These are phyloP conservation scores for Patiria miniata DNA, from an alignment of 35 echinoderm and acorn worm species.

Conservation along the genomic window DNA sequence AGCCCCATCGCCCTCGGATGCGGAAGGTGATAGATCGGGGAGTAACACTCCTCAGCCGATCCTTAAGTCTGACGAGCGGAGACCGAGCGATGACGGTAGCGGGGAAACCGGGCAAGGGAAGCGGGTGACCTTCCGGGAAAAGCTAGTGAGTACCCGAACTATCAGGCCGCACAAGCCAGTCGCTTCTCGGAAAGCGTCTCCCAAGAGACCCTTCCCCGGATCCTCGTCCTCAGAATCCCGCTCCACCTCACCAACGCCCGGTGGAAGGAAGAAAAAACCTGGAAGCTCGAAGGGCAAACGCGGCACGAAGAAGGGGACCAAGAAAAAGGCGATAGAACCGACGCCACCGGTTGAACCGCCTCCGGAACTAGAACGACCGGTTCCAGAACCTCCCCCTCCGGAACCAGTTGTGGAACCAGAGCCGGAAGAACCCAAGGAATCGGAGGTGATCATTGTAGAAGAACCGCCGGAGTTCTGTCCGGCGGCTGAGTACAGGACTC, in stretches of 20 bases:
- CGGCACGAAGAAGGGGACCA: not conserved
- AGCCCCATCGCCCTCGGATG: not conserved
- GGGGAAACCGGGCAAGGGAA: slow-evolving; percentile 4
- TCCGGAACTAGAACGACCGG: not conserved
- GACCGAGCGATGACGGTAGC: not conserved
- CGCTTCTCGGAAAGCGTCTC: not conserved
- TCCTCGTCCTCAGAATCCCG: not conserved
- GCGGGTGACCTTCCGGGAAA: slow-evolving; percentile 32
- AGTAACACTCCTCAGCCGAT: slow-evolving; percentile 12
- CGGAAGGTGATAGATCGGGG: not conserved
- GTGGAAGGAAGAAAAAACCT: not conserved
- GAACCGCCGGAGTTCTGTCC: slow-evolving; percentile 18
- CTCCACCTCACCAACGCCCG: not conserved
- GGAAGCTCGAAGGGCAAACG: slow-evolving; percentile 11
- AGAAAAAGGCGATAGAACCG: not conserved
- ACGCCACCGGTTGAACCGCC: not conserved
- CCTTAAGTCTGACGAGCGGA: not conserved
- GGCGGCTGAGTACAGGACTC: slow-evolving; percentile 31
- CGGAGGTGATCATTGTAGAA: not conserved
- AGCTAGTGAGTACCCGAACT: slow-evolving; percentile 10
- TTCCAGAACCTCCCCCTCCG: not conserved
- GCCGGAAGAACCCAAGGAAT: slow-evolving; percentile 21
- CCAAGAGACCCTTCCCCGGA: not conserved
- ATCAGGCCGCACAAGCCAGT: slow-evolving; percentile 7
- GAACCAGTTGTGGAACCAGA: not conserved